Conservation (phyloP, 2,888 invertebrate genomes). For the Thereva unica region DNA sequence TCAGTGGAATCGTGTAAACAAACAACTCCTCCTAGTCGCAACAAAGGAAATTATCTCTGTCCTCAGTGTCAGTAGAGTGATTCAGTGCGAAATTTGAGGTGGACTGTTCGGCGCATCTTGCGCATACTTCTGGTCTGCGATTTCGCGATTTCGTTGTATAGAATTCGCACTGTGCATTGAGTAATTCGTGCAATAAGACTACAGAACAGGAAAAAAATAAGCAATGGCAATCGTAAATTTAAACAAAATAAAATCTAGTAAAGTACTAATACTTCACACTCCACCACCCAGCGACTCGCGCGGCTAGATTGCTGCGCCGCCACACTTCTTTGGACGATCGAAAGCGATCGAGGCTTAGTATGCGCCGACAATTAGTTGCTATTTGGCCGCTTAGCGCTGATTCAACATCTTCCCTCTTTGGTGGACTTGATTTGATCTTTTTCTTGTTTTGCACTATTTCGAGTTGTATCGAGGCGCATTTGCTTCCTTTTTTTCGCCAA, state of each 20-base stretch:
- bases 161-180: conserved; percentile 21
- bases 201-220: conserved; percentile 8
- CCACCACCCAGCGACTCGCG: conserved; percentile 17
- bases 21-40: too few species aligned
- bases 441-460: too few species aligned
- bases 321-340: conserved; percentile 8
- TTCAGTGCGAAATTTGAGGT: too few species aligned
- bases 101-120: too few species aligned
- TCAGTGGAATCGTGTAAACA: too few species aligned
- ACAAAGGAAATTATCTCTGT: too few species aligned
- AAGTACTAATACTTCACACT: conserved; percentile 1
- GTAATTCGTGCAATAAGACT: conserved; percentile 6
- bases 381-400: conserved; percentile 18
- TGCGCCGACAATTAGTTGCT: conserved; percentile 21
- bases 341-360: conserved; percentile 10
- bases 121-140: too few species aligned
- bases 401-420: conserved; percentile 15
- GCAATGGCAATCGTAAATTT: conserved; percentile 12
- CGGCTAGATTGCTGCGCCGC: conserved; percentile 1
- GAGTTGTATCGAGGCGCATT: too few species aligned
- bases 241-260: conserved; percentile 17
- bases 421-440: too few species aligned
- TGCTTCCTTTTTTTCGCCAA: too few species aligned
- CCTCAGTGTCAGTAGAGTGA: too few species aligned
- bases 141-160: conserved; percentile 13